phyloP scores from a whole-genome alignment of 2,113 vertebrate genomes.

The Corythoichthys intestinalis region DNA sequence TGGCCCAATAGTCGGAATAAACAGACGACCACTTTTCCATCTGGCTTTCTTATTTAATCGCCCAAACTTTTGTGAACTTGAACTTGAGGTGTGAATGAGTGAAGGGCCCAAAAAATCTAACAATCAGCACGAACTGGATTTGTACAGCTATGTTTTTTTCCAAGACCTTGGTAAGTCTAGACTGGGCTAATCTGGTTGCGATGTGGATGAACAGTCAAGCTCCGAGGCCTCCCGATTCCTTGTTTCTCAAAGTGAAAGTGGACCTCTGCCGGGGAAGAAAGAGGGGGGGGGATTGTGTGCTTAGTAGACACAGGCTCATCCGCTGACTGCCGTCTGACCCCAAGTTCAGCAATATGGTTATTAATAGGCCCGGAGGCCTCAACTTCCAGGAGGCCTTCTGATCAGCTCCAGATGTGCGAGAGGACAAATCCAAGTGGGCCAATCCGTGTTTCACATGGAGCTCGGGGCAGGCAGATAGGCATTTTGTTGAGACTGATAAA shows the following conservation, averaged over 20 bases:
- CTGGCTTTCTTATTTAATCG: slow-evolving; percentile 51
- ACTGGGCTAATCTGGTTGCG: not conserved
- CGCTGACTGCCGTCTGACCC: slow-evolving; percentile 77
- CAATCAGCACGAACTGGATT: slow-evolving; percentile 15
- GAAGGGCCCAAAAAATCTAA: slow-evolving; percentile 14
- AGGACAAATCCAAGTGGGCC: slow-evolving; percentile 62
- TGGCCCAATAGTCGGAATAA: slow-evolving; percentile 51
- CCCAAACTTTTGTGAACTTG: slow-evolving; percentile 66
- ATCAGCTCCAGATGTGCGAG: slow-evolving; percentile 77
- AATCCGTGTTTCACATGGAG: slow-evolving; percentile 65
- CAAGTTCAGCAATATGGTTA: slow-evolving; percentile 72
- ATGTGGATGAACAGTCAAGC: slow-evolving; percentile 16
- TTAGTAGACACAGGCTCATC: slow-evolving; percentile 72
- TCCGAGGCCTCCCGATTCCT: slow-evolving; percentile 8
- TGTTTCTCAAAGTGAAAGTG: slow-evolving; percentile 55
- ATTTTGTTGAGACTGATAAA: slow-evolving; percentile 66
- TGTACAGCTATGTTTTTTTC: not conserved
- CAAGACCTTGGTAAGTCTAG: not conserved
- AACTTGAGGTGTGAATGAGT: slow-evolving; percentile 48
- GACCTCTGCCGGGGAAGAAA: slow-evolving; percentile 39
- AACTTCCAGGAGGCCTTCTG: slow-evolving; percentile 75
- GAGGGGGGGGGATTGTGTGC: slow-evolving; percentile 46
- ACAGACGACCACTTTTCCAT: slow-evolving; percentile 64
- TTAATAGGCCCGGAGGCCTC: slow-evolving; percentile 76
- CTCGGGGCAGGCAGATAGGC: slow-evolving; percentile 55